Evolutionary conservation across 2,888 invertebrate species (phyloP).

Genomic region (Terebella lapidaria): DNA sequence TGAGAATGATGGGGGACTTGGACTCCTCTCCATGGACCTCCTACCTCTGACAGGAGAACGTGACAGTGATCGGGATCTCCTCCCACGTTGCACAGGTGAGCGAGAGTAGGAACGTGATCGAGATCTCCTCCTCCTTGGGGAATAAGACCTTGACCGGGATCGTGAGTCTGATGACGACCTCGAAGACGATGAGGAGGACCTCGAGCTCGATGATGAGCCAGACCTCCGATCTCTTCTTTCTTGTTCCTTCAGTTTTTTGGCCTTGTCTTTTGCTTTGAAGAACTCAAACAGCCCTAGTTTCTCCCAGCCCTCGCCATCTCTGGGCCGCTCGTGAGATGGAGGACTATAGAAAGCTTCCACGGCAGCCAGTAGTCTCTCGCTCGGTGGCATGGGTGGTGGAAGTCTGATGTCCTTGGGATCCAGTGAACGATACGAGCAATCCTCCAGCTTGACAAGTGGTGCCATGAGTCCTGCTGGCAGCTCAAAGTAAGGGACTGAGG

Average conservation of each 20-base stretch:
- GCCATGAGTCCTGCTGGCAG: slow-evolving; percentile 97
- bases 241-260: slow-evolving; percentile 70
- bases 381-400: slow-evolving; percentile 92
- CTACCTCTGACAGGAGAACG: slow-evolving; percentile 11
- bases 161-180: slow-evolving; percentile 20
- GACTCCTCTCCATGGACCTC: slow-evolving; percentile 51
- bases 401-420: slow-evolving; percentile 85
- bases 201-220: slow-evolving; percentile 26
- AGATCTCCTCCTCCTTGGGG: neutral
- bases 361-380: slow-evolving; percentile 84
- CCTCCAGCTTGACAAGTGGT: slow-evolving; percentile 88
- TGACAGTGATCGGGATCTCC: slow-evolving; percentile 27
- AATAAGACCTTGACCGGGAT: neutral
- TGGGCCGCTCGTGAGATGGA: slow-evolving; percentile 88
- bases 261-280: slow-evolving; percentile 90
- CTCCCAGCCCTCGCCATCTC: slow-evolving; percentile 96
- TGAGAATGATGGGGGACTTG: slow-evolving; percentile 68
- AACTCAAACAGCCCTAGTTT: slow-evolving; percentile 95
- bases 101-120: neutral
- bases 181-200: slow-evolving; percentile 41
- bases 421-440: slow-evolving; percentile 80
- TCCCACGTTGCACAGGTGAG: neutral
- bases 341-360: slow-evolving; percentile 94
- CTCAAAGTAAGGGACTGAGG: slow-evolving; percentile 91
- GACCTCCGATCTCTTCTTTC: slow-evolving; percentile 42